Evolutionary conservation across 2,797 vertebrate species (phyloP), one percentile per base, ranked within the genome.

Genomic region (Myotis pilosus): DNA sequence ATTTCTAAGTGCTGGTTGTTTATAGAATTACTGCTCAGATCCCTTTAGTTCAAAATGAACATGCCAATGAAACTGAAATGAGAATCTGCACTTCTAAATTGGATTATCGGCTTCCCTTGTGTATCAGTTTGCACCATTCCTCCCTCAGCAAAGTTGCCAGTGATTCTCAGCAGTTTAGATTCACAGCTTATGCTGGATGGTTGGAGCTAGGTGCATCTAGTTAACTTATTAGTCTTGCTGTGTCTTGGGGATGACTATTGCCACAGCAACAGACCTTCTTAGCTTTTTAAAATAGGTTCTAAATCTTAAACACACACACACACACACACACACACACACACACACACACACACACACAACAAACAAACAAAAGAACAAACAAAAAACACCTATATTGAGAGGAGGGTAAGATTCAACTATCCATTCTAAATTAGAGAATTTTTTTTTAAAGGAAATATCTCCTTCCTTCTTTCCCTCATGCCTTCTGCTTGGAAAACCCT

Each of bases 1-100:
- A 96, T 97, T 97, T 95, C 25, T 95, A 96, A 94, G 83, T 91
- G 82, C 74, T 92, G 92, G 85, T 95, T 97, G 95, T 97, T 97
- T 82, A 96, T 60, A 95, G 97, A 97, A 84, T 94, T 93, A 89
- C 92, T 79, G 96, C 86, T 97, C 94, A 94, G 76, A 94, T 93
- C 44, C 78, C 95, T 96, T 98, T 97, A 96, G 53, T 88, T 94
- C 71, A 66, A 96, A n/a, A 69, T 96, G 97, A 96, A 93, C 97
- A 97, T 96, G 96, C 79, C 5, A 47, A 95, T 86, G 93, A 75
- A 94, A 89, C 91, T 64, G 92, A 87, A 96, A 96, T 72, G 62
- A 97, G 96, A 97, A 94, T 30, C 95, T 92, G 91, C 95, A 30
- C 93, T 94, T 96, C 72, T 95, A 94, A 97, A 86, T 84, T 97